A percentile compares a stretch with the other conserved stretches of the same genome.
Conservation (phyloP, 2,113 vertebrate genomes). For the Leptodactylus fuscus region DNA sequence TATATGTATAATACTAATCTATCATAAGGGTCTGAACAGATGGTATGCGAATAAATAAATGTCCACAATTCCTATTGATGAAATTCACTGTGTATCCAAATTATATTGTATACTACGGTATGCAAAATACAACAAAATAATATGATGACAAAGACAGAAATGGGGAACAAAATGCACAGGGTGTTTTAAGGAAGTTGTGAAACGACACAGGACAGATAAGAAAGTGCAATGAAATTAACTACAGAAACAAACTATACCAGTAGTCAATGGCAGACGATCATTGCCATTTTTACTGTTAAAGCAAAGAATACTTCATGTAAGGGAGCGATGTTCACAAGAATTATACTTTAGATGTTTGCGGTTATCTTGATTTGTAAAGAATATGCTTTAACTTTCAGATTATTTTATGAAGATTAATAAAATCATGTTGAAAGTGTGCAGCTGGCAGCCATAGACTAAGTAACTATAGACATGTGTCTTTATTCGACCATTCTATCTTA, state of each 20-base stretch:
- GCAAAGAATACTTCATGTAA: neutral
- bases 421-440: neutral
- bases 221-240: constrained; percentile 12
- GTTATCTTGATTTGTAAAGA: neutral
- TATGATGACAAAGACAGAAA: constrained; percentile 54
- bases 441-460: neutral
- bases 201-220: constrained; percentile 63
- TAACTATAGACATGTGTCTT: too few relatives aligned
- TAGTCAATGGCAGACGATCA: neutral
- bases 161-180: constrained; percentile 63
- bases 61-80: neutral
- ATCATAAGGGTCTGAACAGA: neutral
- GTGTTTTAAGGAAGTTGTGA: constrained; percentile 70
- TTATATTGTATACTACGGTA: neutral
- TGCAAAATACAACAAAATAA: constrained; percentile 27
- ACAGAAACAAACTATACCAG: neutral
- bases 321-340: neutral
- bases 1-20: neutral
- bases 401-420: neutral
- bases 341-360: neutral
- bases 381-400: neutral
- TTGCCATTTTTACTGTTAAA: neutral
- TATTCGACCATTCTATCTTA: too few relatives aligned
- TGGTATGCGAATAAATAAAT: neutral
- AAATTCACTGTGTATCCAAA: too few relatives aligned